Evolutionary conservation across 2,113 vertebrate genomes (phyloP).

Genomic region (Eudyptes chrysolophus): DNA sequence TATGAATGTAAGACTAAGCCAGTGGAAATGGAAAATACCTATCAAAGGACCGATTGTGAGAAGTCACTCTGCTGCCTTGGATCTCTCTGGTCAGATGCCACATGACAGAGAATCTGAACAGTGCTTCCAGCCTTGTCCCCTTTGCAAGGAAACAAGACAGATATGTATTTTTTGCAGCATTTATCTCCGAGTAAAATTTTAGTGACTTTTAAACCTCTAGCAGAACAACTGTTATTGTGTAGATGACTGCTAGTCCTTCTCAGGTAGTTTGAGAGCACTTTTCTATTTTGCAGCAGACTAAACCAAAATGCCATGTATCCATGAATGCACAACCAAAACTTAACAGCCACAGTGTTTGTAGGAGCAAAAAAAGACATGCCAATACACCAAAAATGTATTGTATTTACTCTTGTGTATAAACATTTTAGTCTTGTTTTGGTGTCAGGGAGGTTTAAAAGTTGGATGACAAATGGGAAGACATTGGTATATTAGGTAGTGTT

Average conservation of each 20-base stretch:
- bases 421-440: neutral
- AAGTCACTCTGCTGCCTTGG: slow-evolving; percentile 86
- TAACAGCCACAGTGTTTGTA: neutral
- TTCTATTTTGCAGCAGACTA: neutral
- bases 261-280: neutral
- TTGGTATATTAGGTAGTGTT: neutral
- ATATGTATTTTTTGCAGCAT: neutral
- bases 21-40: slow-evolving; percentile 75
- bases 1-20: neutral
- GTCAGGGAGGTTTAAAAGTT: neutral
- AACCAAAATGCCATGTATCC: neutral
- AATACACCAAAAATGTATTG: neutral
- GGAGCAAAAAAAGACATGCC: neutral
- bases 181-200: neutral
- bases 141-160: slow-evolving; percentile 43
- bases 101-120: slow-evolving; percentile 92
- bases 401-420: neutral
- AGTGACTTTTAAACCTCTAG: neutral
- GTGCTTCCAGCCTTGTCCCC: slow-evolving; percentile 88
- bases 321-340: neutral
- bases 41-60: slow-evolving; percentile 92
- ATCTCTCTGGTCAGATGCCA: slow-evolving; percentile 98
- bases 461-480: neutral
- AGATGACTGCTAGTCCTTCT: neutral
- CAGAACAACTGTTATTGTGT: neutral